Conservation (phyloP, 2,888 invertebrate genomes). For the Erebia palarica region DNA sequence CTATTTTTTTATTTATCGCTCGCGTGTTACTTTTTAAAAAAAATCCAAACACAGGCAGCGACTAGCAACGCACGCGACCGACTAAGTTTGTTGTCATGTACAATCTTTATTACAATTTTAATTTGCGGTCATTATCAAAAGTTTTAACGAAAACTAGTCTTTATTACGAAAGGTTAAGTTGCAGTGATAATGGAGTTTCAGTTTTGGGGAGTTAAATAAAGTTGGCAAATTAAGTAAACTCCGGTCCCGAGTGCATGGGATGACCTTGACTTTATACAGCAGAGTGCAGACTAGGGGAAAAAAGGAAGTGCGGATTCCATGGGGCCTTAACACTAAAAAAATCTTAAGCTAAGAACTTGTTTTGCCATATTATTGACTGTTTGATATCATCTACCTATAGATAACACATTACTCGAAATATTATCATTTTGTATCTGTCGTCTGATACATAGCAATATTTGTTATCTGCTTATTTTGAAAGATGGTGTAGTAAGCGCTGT, state of each 20-base stretch:
- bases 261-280: constrained; percentile 29
- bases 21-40: constrained; percentile 19
- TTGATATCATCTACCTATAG: no score
- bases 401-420: no score
- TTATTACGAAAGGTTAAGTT: constrained; percentile 14
- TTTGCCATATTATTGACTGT: no score
- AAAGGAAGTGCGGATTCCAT: constrained; percentile 16
- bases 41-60: constrained; percentile 28
- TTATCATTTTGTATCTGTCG: no score
- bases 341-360: not conserved
- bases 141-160: constrained; percentile 3
- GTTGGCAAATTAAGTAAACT: constrained; percentile 9
- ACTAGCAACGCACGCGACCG: constrained; percentile 31
- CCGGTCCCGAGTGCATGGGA: constrained; percentile 13
- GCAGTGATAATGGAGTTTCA: not conserved
- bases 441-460: no score
- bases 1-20: constrained; percentile 8
- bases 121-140: constrained; percentile 17
- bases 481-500: no score
- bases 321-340: not conserved
- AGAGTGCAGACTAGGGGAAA: constrained; percentile 19
- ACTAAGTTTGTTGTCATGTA: constrained; percentile 38
- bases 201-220: not conserved
- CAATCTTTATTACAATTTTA: constrained; percentile 16
- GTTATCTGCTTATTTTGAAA: no score